Base-by-base conservation (phyloP, 1,140 invertebrate species). In the Drosophila orosa region DNA sequence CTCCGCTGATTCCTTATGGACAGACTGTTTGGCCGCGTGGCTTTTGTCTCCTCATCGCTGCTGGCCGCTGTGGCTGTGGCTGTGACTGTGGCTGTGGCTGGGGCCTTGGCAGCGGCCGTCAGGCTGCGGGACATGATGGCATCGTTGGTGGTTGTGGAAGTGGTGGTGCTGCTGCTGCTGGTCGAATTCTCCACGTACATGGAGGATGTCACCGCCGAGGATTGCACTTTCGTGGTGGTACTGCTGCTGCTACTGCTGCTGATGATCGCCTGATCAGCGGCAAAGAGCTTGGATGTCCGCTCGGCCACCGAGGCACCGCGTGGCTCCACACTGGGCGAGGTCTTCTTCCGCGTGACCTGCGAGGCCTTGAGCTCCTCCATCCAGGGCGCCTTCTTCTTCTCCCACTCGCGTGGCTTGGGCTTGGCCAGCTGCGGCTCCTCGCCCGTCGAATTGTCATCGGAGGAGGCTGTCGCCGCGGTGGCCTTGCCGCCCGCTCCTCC, bases 341-440 rank as follows among this genome's bases (percentile, higher is more conserved):
- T 91, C 59, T 93, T 94, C 72, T 94, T 94, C 82, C 94, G 94
- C 8, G 74, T 79, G 24, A 93, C 94, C 90, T 95, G 94, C 79
- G 94, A 95, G 31, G 94, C 91, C 80, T 95, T 95, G 68, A 95
- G 92, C 80, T 95, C 95, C 66, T 93, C 94, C 92, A 95, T 93
- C 95, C 95, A 95, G 0, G 95, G 95, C 47, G 94, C 94, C 76
- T 93, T 93, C 69, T 94, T 93, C 77, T 94, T 95, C 76, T 95
- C 94, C 93, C 93, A 94, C 72, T 93, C 93, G 2, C 93, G 87
- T 33, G 93, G 81, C 77, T 93, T 93, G 5, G 93, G 93, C 74
- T 93, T 94, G 19, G 85, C 91, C 75, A 93, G 92, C 44, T 93
- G 93, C 4, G 91, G 73, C n/a, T 92, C 78, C 13, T 92, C 78